These are phyloP conservation scores for Acipenser ruthenus DNA, from an alignment of 2,797 vertebrate genomes.

Conservation along the genomic window DNA sequence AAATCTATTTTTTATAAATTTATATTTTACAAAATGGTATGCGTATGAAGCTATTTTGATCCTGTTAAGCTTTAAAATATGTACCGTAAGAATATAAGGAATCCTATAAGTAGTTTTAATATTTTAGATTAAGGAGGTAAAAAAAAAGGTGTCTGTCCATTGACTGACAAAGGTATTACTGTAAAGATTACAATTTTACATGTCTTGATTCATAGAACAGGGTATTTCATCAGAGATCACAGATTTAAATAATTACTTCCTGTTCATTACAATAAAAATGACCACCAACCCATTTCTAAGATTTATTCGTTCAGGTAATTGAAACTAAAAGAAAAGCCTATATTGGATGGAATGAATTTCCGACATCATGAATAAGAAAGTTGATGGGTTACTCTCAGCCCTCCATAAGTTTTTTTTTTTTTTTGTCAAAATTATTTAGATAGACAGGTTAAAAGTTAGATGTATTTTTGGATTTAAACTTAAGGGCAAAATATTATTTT, in stretches of 20 bases:
- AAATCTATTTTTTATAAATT: conserved; percentile 46
- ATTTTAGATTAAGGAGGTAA: conserved; percentile 58
- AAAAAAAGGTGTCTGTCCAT: conserved; percentile 34
- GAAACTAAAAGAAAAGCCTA: conserved; percentile 56
- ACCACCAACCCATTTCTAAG: conserved; percentile 56
- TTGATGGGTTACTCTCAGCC: conserved; percentile 30
- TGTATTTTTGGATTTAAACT: no score
- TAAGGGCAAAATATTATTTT: not conserved
- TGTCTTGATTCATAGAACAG: conserved; percentile 58
- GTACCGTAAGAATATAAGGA: conserved; percentile 46
- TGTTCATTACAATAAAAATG: conserved; percentile 66
- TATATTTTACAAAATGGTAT: conserved; percentile 43
- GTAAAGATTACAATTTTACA: conserved; percentile 63
- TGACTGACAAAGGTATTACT: conserved; percentile 49
- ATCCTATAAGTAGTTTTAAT: conserved; percentile 64
- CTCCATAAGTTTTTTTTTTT: not conserved
- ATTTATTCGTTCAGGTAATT: conserved; percentile 76
- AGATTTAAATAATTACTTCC: conserved; percentile 67
- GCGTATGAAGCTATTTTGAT: conserved; percentile 32
- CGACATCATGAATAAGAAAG: conserved; percentile 39
- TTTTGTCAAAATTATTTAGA: conserved; percentile 1
- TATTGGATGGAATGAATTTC: conserved; percentile 54
- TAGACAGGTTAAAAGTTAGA: no score
- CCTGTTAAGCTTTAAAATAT: conserved; percentile 41
- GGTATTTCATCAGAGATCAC: conserved; percentile 37